Base-by-base conservation (phyloP, 2,888 invertebrate species). In the Pammene fasciana region DNA sequence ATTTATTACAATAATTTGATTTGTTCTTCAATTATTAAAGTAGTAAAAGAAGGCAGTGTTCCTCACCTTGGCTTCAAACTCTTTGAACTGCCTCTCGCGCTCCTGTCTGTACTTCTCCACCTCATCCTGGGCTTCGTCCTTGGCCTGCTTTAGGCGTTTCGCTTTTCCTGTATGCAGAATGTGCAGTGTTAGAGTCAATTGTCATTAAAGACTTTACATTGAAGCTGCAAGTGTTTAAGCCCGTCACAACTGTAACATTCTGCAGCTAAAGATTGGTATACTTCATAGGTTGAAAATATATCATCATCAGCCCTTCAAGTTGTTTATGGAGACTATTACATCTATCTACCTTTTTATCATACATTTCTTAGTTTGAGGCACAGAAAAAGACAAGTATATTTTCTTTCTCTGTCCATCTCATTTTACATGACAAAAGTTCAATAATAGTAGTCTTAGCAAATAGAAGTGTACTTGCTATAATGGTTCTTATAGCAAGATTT, bases 61-160 rank as follows among this genome's bases (percentile, higher is more conserved):
- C 9, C 45, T 52, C 85, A 97, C 97, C 94, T 98, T 97, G 76
- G 96, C 95, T 90, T 99, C 98, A 85, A 98, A 97, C 82, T 97
- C 97, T 84, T 97, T 97, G 92, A 99, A 99, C 82, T 97, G 96
- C 78, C 95, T 95, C 85, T 99, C 99, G 36, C 98, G 94, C 86
- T 99, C 98, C 87, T 96, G 96, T 86, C 98, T 97, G 94, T 99
- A 99, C 87, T 97, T 98, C 85, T 99, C 99, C 78, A 99, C 97
- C 92, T 99, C 99, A 88, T 98, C 97, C 83, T 99, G 99, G 72
- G 99, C 99, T 93, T 99, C 99, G 86, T 99, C 99, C 93, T 99
- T 99, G 72, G 99, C 99, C 89, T 99, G 99, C 94, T 99, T 99
- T 93, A 99, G 95, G 86, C 99, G 95, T 85, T 97, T 96, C 76